Conservation (phyloP, 1,140 invertebrate species). For the Sinella curviseta region DNA sequence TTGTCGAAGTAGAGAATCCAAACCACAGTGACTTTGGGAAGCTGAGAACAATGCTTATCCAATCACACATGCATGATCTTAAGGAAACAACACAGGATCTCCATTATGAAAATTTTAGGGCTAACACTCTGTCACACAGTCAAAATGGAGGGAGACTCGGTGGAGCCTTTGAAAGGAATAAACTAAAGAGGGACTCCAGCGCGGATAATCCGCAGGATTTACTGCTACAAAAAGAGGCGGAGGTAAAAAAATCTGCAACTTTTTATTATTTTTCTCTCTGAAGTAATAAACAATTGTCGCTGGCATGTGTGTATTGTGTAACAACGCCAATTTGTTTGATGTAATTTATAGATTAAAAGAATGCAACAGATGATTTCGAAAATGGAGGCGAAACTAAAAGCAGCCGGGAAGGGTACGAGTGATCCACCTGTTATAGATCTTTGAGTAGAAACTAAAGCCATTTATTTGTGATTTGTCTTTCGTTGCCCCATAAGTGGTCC, state of each 20-base stretch:
- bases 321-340: slow-evolving; percentile 1
- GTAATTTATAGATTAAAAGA: slow-evolving; percentile 71
- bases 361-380: slow-evolving; percentile 96
- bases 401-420: slow-evolving; percentile 59
- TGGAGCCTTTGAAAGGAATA: slow-evolving; percentile 69
- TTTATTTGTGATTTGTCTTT: neutral
- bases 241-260: too few species aligned
- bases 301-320: too few species aligned
- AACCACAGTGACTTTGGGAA: slow-evolving; percentile 97
- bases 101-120: slow-evolving; percentile 94
- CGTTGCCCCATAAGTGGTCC: too few species aligned
- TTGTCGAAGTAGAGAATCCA: slow-evolving; percentile 97
- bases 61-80: slow-evolving; percentile 83
- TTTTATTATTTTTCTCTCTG: too few species aligned
- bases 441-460: neutral
- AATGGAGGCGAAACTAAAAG: slow-evolving; percentile 94
- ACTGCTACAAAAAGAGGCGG: slow-evolving; percentile 87
- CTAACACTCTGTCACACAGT: slow-evolving; percentile 84
- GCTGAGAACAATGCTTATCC: slow-evolving; percentile 92
- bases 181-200: slow-evolving; percentile 80
- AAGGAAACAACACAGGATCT: slow-evolving; percentile 93
- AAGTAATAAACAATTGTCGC: slow-evolving; percentile 33
- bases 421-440: neutral
- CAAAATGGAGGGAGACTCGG: slow-evolving; percentile 69
- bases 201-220: slow-evolving; percentile 75